Conservation (phyloP, 2,797 vertebrate genomes). For the Todus mexicanus region DNA sequence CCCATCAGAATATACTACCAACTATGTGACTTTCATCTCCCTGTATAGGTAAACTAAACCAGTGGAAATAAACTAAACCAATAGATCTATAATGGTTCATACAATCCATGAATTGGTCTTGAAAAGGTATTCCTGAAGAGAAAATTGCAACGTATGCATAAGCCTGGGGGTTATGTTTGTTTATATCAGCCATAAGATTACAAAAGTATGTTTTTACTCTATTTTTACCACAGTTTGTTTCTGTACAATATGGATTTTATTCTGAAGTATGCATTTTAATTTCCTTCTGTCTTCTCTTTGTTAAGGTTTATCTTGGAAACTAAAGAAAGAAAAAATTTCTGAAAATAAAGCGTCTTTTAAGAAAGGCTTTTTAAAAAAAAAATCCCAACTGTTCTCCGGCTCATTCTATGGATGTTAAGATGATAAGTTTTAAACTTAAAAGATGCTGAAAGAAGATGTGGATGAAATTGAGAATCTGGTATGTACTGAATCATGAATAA, state of each 20-base stretch:
- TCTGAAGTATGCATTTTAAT: not conserved
- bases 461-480: not conserved
- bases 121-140: not conserved
- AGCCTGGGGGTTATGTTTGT: accelerated
- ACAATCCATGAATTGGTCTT: not conserved
- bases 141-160: not conserved
- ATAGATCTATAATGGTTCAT: not conserved
- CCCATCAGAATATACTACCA: not conserved
- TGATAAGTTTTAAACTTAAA: not conserved
- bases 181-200: not conserved
- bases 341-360: not conserved
- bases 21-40: not conserved
- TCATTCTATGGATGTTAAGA: not conserved
- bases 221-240: not conserved
- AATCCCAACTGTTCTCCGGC: not conserved
- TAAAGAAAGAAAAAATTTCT: not conserved
- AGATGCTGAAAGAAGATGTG: not conserved
- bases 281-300: not conserved
- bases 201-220: not conserved
- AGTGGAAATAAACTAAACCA: not conserved
- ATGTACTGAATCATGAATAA: not conserved
- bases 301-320: not conserved
- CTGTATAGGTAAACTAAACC: not conserved
- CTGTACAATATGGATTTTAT: not conserved
- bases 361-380: not conserved